These are phyloP conservation scores for Rousettus madagascariensis DNA, from an alignment of 2,797 vertebrate genomes.

Conservation along the genomic window DNA sequence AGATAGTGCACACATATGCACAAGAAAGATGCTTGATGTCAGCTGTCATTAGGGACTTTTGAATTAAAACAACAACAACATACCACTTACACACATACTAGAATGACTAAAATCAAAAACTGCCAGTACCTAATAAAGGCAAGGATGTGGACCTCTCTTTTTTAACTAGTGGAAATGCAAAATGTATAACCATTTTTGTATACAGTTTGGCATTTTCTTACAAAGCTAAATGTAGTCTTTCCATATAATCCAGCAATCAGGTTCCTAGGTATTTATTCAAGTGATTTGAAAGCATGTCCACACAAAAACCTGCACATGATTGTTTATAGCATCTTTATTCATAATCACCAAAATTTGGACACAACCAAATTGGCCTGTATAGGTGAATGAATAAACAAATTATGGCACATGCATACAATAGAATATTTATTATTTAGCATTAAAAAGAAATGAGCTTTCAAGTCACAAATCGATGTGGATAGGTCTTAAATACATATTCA, in stretches of 20 bases:
- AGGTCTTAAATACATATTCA: background rate
- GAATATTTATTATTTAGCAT: background rate
- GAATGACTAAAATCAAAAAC: background rate
- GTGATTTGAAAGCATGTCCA: background rate
- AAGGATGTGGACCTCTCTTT: background rate
- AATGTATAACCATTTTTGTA: background rate
- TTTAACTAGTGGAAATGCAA: background rate
- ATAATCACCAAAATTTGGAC: background rate
- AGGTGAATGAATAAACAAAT: background rate
- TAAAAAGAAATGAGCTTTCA: background rate
- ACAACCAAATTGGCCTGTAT: background rate
- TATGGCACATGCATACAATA: background rate
- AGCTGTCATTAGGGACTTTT: background rate
- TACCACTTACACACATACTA: background rate
- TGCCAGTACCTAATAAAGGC: background rate
- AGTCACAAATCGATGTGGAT: background rate
- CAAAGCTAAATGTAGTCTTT: background rate
- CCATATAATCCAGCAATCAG: background rate
- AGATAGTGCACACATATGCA: background rate
- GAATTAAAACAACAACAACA: background rate
- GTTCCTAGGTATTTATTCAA: background rate
- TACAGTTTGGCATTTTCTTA: background rate
- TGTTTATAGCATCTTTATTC: background rate
- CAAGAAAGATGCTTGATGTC: background rate
- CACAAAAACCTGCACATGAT: background rate